A percentile compares a stretch with the other conserved stretches of the same genome.
These are phyloP conservation scores for Penaeus chinensis DNA, from an alignment of 1,140 invertebrate species.

Conservation along the genomic window DNA sequence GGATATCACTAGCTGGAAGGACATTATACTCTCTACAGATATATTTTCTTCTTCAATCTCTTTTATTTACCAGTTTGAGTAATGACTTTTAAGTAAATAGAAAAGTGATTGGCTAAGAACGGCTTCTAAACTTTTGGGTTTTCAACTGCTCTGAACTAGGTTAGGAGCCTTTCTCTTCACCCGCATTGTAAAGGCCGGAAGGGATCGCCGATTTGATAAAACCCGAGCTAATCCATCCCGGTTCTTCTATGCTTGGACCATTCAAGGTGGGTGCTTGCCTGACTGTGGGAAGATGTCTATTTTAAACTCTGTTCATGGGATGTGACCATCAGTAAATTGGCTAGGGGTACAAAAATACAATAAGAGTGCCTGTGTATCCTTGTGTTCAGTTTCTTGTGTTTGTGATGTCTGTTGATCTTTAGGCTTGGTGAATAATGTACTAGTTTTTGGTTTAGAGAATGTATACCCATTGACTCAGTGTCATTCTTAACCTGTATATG, in stretches of 20 bases:
- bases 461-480: too few species aligned
- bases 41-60: too few species aligned
- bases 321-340: neutral
- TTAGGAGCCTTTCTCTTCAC: slow-evolving; percentile 68
- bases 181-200: slow-evolving; percentile 67
- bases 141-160: slow-evolving; percentile 58
- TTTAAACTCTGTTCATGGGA: neutral
- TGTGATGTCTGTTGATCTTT: neutral
- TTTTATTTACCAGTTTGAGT: too few species aligned
- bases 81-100: too few species aligned
- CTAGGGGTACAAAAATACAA: neutral
- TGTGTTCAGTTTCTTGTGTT: neutral
- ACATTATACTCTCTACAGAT: too few species aligned
- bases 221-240: slow-evolving; percentile 66
- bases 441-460: neutral
- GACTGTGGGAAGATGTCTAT: neutral
- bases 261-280: slow-evolving; percentile 66
- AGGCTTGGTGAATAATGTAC: slow-evolving; percentile 46
- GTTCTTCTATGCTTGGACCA: slow-evolving; percentile 68
- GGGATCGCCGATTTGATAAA: slow-evolving; percentile 68
- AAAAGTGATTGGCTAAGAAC: neutral
- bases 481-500: too few species aligned
- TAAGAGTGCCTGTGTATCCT: neutral
- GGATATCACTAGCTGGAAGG: too few species aligned
- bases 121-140: slow-evolving; percentile 3